Percentiles rank a stretch among this genome's conserved stretches.
Evolutionary conservation across 2,797 vertebrate genomes (phyloP).

Genomic region (Crotalus adamanteus): DNA sequence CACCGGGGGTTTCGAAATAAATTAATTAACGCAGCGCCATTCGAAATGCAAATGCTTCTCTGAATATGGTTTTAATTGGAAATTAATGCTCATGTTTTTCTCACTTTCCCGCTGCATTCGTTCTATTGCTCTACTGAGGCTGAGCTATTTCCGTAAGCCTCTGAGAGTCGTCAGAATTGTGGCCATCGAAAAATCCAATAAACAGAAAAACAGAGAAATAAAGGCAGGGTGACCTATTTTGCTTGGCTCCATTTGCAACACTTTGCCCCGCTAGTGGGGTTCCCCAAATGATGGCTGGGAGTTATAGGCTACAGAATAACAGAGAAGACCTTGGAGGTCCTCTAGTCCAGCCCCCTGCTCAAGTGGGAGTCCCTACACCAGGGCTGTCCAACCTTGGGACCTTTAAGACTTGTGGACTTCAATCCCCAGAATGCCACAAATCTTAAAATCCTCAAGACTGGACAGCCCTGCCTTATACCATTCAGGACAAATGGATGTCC

Average conservation of each 20-base stretch:
- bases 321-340: neutral
- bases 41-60: neutral
- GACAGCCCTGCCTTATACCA: no score
- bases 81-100: neutral
- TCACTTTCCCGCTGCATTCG: neutral
- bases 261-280: neutral
- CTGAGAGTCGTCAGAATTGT: neutral
- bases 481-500: rapidly evolving
- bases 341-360: neutral
- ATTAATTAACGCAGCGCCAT: neutral
- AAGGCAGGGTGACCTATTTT: neutral
- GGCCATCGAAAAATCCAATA: neutral
- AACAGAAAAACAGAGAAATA: neutral
- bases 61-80: neutral
- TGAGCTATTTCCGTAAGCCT: neutral
- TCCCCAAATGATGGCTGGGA: neutral
- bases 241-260: neutral
- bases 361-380: neutral
- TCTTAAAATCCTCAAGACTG: no score
- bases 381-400: no score
- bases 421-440: no score
- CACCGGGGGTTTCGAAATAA: neutral
- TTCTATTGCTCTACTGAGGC: neutral
- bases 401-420: no score
- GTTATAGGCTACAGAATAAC: neutral